Evolutionary conservation across 2,113 vertebrate genomes (phyloP), one percentile per base, ranked within the genome.

Genomic region (Vombatus ursinus): DNA sequence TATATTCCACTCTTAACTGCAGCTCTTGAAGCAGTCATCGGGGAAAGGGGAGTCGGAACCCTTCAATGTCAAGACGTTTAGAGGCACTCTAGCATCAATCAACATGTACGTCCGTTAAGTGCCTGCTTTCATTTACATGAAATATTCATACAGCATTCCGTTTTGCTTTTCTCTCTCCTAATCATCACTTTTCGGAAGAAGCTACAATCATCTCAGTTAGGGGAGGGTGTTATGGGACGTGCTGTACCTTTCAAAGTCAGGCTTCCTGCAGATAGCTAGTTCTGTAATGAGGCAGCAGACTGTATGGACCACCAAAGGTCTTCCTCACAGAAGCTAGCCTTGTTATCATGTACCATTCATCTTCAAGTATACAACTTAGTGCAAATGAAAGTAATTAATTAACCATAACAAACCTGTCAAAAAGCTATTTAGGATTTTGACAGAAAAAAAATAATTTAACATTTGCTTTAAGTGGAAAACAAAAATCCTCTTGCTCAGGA

Each of bases 81-180:
- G 99, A 99, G 98, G 99, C 99, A 99, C 99, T 99, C 99, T 98
- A 98, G 98, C 99, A 99, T 99, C 99, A 99, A 99, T 99, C 99
- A 99, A 98, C 98, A 99, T 98, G 98, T 98, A 98, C 98, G 99
- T 99, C 98, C 99, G 98, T 99, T 99, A 99, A 99, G 99, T 99
- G 99, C 99, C 98, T 99, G 99, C 99, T 99, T 99, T 99, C 99
- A 99, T 99, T 99, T 99, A 99, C 99, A 99, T 99, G 99, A 99
- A 99, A 99, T 99, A 99, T 99, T 99, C 99, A 99, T 99, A 99
- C 99, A 97, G 99, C 99, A 99, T 99, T 99, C 98, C 99, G 99
- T 99, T 99, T 99, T 99, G 99, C 99, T 99, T 99, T 99, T 99
- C 99, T 99, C 99, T 99, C 98, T 99, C 98, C 99, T 99, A 99